Evolutionary conservation across 2,113 vertebrate genomes (phyloP), one percentile per base, ranked within the genome.

Genomic region (Sceloporus undulatus): DNA sequence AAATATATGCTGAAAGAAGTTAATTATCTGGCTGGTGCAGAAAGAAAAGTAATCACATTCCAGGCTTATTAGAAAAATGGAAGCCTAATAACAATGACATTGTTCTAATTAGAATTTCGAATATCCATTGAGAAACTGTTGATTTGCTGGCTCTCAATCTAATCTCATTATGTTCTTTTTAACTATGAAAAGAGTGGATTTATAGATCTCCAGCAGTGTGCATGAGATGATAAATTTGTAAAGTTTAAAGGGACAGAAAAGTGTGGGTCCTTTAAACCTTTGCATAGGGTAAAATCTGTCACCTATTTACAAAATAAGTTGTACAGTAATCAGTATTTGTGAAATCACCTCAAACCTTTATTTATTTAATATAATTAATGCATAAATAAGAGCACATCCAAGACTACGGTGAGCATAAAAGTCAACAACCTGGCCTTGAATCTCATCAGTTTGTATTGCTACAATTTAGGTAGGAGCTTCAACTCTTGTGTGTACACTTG

Each of bases 91-190:
- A 92, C 87, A 91, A 89, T 13, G 82, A 89, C 91, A 93, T 86
- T 91, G 90, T 88, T 92, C 81, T 94, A 91, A 94, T 94, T 93
- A 91, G 78, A 93, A 94, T 91, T 92, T 90, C 79, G 27, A 91
- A 88, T 92, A 84, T 91, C 88, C 48, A 29, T 87, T 91, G 88
- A 90, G 91, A 81, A 91, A 4, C 73, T 52, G 70, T 92, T 94
- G 87, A 94, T 95, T 96, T 92, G 82, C 92, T 95, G 96, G 92
- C 85, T 76, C 40, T 48, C 34, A 73, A 89, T 84, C 91, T 96
- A 95, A 95, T 94, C 95, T 88, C 77, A 93, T 95, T 96, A 95
- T 54, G 1, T 92, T 95, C 87, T 96, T 95, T 96, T 94, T 91
- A 93, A 92, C 82, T 90, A 86, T 91, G 85, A 89, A 87, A 87